phyloP scores from a whole-genome alignment of 2,113 vertebrate genomes.

The Phoenicopterus ruber region DNA sequence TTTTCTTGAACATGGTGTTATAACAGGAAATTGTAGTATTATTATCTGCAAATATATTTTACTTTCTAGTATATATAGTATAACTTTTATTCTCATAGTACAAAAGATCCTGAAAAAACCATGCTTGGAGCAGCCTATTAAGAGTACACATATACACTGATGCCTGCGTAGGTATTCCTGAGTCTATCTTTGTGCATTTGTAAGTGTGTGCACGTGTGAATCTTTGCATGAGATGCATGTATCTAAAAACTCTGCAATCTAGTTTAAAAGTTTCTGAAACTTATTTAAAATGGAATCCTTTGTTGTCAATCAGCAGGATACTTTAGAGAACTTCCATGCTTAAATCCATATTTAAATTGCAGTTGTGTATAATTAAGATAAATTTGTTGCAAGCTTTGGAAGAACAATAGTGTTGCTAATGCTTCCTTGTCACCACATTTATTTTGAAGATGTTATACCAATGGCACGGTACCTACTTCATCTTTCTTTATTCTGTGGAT shows the following conservation, averaged over 20 bases:
- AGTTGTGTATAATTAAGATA: conserved; percentile 13
- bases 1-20: not conserved
- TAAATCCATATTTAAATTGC: not conserved
- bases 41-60: not conserved
- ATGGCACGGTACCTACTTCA: not conserved
- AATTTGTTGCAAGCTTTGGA: not conserved
- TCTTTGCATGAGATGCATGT: not conserved
- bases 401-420: not conserved
- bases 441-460: not conserved
- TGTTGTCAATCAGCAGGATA: not conserved
- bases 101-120: not conserved
- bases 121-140: not conserved
- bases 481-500: not conserved
- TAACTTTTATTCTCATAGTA: not conserved
- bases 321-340: not conserved
- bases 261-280: not conserved
- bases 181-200: not conserved
- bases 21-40: not conserved
- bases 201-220: not conserved
- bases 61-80: not conserved
- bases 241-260: not conserved
- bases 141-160: not conserved
- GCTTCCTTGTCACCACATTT: not conserved
- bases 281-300: not conserved
- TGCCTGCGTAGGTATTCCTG: not conserved